Conservation (phyloP, 2,113 vertebrate genomes). For the Pagrus major region DNA sequence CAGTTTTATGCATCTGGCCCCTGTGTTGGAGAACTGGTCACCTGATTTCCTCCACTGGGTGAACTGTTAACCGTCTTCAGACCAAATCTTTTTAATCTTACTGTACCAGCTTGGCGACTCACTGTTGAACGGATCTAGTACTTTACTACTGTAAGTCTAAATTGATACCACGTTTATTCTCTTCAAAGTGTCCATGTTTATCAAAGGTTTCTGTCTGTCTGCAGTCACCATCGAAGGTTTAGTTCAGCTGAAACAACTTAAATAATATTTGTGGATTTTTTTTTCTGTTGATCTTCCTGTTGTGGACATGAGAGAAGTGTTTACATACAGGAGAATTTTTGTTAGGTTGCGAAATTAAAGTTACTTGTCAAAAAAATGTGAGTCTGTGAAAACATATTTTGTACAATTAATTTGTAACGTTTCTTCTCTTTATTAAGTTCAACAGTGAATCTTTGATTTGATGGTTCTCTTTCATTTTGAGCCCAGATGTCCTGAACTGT, state of each 20-base stretch:
- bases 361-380: not conserved
- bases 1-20: no score
- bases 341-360: not conserved
- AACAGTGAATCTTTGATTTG: not conserved
- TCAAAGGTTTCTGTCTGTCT: not conserved
- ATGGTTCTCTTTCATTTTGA: not conserved
- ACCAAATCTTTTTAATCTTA: slow-evolving; percentile 7
- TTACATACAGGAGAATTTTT: not conserved
- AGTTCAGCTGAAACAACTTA: not conserved
- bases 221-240: not conserved
- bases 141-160: not conserved
- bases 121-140: not conserved
- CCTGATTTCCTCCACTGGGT: not conserved
- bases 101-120: not conserved
- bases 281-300: not conserved
- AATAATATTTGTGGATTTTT: not conserved
- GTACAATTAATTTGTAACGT: not conserved
- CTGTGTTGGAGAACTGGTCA: slow-evolving; percentile 5
- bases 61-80: slow-evolving; percentile 2
- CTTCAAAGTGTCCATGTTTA: not conserved
- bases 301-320: not conserved
- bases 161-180: not conserved
- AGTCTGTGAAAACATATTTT: not conserved
- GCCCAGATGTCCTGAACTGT: not conserved
- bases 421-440: not conserved